phyloP scores from a whole-genome alignment of 35 echinoderm and acorn worm species.

The Apostichopus californicus region DNA sequence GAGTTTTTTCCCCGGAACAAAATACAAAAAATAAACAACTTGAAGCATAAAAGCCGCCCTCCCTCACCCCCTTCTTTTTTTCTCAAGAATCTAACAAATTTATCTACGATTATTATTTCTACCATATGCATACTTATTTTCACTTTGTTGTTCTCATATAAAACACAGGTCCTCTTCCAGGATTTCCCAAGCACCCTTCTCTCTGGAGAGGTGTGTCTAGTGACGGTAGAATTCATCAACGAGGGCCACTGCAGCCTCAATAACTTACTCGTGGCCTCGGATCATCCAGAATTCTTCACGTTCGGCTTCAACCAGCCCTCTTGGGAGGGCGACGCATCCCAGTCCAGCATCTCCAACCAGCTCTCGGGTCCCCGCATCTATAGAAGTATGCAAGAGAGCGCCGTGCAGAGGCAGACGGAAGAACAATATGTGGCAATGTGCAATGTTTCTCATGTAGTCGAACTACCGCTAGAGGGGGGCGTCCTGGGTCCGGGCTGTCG shows the following conservation, averaged over 20 bases:
- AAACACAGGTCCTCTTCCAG: slow-evolving; percentile 70
- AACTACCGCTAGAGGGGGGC: slow-evolving; percentile 77
- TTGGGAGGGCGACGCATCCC: not conserved
- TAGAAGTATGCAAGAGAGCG: slow-evolving; percentile 26
- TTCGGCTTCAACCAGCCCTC: slow-evolving; percentile 66
- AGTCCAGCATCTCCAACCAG: not conserved
- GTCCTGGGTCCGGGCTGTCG: slow-evolving; percentile 66
- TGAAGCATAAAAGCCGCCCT: no score
- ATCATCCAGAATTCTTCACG: slow-evolving; percentile 91
- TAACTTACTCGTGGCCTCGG: slow-evolving; percentile 76
- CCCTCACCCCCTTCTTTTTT: no score
- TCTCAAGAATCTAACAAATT: no score
- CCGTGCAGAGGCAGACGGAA: slow-evolving; percentile 5
- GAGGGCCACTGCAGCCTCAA: slow-evolving; percentile 73
- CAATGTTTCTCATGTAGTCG: slow-evolving; percentile 83
- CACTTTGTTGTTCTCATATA: slow-evolving; percentile 6
- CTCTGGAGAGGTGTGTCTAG: slow-evolving; percentile 82
- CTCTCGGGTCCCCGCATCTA: slow-evolving; percentile 12
- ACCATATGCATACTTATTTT: no score
- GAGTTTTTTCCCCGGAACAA: no score
- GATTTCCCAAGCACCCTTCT: slow-evolving; percentile 82
- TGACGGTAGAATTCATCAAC: slow-evolving; percentile 84
- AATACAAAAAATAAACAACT: no score
- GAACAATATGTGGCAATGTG: slow-evolving; percentile 68
- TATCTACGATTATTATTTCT: no score